phyloP scores from a whole-genome alignment of 2,113 vertebrate species.

The Isurus oxyrinchus region DNA sequence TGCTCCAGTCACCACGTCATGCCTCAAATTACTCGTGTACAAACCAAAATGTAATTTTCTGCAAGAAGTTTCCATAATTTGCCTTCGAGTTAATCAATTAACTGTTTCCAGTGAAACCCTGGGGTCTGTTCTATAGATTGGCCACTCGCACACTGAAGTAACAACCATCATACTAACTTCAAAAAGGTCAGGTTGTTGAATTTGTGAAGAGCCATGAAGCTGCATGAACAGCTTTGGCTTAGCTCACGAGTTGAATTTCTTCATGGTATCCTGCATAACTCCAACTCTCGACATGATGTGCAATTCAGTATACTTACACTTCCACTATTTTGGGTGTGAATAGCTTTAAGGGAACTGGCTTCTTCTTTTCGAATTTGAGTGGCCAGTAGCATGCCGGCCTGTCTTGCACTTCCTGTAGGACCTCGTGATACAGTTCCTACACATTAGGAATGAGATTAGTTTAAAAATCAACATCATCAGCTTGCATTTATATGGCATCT shows the following conservation, averaged over 20 bases:
- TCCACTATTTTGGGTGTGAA: constrained; percentile 84
- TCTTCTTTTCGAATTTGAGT: constrained; percentile 78
- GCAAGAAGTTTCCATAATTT: background rate
- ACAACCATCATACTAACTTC: background rate
- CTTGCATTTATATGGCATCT: background rate
- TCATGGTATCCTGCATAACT: no score
- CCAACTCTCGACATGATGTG: background rate
- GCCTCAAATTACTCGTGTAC: background rate
- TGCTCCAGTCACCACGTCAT: background rate
- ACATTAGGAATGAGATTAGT: background rate
- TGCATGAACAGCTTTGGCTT: background rate
- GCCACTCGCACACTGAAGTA: background rate
- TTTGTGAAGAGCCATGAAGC: background rate
- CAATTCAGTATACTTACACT: constrained; percentile 72
- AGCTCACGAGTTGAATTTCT: background rate
- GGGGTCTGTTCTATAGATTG: background rate
- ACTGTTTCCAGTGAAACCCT: background rate
- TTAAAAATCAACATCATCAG: background rate
- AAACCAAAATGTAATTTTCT: background rate
- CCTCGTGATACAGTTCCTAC: constrained; percentile 62
- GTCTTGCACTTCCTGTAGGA: constrained; percentile 57
- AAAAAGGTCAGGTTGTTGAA: background rate
- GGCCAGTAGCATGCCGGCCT: constrained; percentile 47
- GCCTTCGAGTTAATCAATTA: background rate
- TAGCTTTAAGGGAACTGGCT: constrained; percentile 78